Evolutionary conservation across 2,888 invertebrate species (phyloP).

Genomic region (Plagodis pulveraria): DNA sequence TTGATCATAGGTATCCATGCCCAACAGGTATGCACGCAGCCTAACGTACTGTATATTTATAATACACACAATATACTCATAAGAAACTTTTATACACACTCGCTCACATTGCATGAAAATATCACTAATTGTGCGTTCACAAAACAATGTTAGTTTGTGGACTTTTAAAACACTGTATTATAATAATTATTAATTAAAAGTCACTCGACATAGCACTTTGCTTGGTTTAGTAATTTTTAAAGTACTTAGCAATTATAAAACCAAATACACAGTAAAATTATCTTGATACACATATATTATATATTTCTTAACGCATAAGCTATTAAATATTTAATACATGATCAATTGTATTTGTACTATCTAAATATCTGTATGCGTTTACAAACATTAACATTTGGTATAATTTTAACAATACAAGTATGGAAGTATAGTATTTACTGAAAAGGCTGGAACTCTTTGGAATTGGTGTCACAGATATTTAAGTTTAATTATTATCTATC

Average conservation of each 20-base stretch:
- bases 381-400: slow-evolving; percentile 65
- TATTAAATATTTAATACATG: slow-evolving; percentile 15
- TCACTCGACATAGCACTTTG: slow-evolving; percentile 25
- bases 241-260: slow-evolving; percentile 10
- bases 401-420: slow-evolving; percentile 34
- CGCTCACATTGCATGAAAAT: background rate
- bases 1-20: too few species aligned
- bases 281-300: too few species aligned
- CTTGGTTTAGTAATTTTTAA: slow-evolving; percentile 1
- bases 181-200: slow-evolving; percentile 17
- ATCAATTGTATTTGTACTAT: slow-evolving; percentile 50
- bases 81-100: background rate
- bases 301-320: slow-evolving; percentile 4
- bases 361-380: slow-evolving; percentile 49
- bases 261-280: slow-evolving; percentile 22
- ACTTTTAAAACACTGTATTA: slow-evolving; percentile 1
- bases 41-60: too few species aligned
- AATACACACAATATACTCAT: too few species aligned
- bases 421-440: background rate
- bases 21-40: too few species aligned
- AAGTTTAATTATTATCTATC: too few species aligned
- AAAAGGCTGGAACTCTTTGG: background rate
- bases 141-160: slow-evolving; percentile 4
- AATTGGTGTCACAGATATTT: too few species aligned
- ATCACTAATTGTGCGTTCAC: slow-evolving; percentile 24